Conservation (phyloP, 2,888 invertebrate genomes). For the Scelioninae gen. 1 region DNA sequence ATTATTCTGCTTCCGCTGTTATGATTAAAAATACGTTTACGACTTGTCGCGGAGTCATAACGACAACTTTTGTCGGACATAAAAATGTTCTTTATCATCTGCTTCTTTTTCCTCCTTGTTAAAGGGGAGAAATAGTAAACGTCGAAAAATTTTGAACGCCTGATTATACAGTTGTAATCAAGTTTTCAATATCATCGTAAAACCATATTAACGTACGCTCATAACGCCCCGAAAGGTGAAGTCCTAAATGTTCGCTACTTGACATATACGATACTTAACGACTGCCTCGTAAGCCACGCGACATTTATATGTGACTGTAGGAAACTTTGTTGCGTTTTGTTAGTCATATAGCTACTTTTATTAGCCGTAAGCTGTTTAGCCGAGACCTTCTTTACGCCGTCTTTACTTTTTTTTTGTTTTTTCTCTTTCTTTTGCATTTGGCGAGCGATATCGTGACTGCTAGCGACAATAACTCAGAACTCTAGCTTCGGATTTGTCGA, state of each 20-base stretch:
- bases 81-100: too few relatives aligned
- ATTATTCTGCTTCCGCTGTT: too few relatives aligned
- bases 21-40: too few relatives aligned
- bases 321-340: slow-evolving; percentile 49
- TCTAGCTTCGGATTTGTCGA: too few relatives aligned
- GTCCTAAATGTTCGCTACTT: slow-evolving; percentile 54
- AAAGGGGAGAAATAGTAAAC: slow-evolving; percentile 22
- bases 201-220: slow-evolving; percentile 54
- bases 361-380: slow-evolving; percentile 34
- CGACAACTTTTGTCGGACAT: too few relatives aligned
- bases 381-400: slow-evolving; percentile 7
- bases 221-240: slow-evolving; percentile 46
- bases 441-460: too few relatives aligned
- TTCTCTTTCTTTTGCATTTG: too few relatives aligned
- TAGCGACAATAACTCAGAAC: too few relatives aligned
- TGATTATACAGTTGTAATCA: slow-evolving; percentile 54
- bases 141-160: slow-evolving; percentile 32
- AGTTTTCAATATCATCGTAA: slow-evolving; percentile 63
- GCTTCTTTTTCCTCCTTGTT: too few relatives aligned
- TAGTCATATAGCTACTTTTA: slow-evolving; percentile 38
- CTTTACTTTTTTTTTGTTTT: not conserved
- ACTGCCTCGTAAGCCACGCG: slow-evolving; percentile 39
- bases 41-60: too few relatives aligned
- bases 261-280: slow-evolving; percentile 63
- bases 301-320: slow-evolving; percentile 50